These are phyloP conservation scores for Sinopyrophorus schimmeli DNA, from an alignment of 2,888 invertebrate genomes.

Conservation along the genomic window DNA sequence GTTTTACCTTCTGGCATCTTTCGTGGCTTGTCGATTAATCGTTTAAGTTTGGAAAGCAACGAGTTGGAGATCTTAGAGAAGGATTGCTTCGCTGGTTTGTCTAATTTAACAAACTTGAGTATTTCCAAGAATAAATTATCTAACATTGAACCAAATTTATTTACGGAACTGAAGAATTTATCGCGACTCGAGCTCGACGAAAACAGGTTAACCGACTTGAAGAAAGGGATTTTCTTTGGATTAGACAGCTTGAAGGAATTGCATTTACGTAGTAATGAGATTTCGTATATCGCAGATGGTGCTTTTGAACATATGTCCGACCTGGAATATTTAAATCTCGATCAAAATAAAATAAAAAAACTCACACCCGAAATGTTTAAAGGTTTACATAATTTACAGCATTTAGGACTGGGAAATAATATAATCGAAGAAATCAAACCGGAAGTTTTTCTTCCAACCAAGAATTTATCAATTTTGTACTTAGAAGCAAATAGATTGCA, in stretches of 20 bases:
- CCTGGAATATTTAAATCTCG: conserved; percentile 2
- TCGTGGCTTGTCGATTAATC: too few relatives aligned
- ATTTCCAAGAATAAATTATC: background rate
- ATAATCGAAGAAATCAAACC: background rate
- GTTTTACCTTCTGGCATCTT: too few relatives aligned
- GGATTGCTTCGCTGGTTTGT: background rate
- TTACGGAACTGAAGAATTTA: background rate
- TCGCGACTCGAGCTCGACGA: background rate
- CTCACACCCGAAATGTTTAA: conserved; percentile 2
- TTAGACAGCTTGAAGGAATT: background rate
- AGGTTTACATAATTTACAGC: conserved; percentile 8
- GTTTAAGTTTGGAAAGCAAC: background rate
- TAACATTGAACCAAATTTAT: background rate
- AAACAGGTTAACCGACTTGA: background rate
- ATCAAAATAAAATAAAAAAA: conserved; percentile 3
- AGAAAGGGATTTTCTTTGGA: background rate
- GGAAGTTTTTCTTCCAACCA: background rate
- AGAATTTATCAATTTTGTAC: background rate
- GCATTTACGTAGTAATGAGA: background rate
- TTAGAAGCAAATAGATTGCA: conserved; percentile 4
- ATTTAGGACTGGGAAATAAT: conserved; percentile 5
- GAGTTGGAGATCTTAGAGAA: background rate
- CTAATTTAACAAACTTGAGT: background rate
- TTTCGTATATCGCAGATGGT: conserved; percentile 1
- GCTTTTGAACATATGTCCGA: conserved; percentile 3